A percentile compares a stretch with the other conserved stretches of the same genome.
phyloP scores from a whole-genome alignment of 2,113 vertebrate genomes.

The Hippocampus mohnikei region DNA sequence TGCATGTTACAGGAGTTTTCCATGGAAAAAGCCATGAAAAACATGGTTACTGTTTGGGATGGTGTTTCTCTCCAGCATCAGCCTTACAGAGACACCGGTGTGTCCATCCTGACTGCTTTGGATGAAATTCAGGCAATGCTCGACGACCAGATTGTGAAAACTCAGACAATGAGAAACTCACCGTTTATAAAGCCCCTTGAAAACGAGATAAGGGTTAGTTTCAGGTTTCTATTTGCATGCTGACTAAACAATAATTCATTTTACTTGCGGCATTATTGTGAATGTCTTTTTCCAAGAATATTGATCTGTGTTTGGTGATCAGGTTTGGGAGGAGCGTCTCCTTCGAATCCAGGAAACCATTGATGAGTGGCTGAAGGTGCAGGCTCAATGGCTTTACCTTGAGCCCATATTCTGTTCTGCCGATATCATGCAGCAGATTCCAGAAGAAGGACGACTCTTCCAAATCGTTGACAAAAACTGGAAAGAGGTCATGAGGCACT shows the following conservation, averaged over 20 bases:
- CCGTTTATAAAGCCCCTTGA: constrained; percentile 92
- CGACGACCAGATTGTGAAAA: constrained; percentile 95
- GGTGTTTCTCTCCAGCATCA: constrained; percentile 76
- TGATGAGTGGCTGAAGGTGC: constrained; percentile 94
- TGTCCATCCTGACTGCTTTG: constrained; percentile 83
- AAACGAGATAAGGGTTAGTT: constrained; percentile 81
- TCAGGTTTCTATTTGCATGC: background rate
- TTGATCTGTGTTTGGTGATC: constrained; percentile 18
- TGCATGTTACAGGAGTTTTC: constrained; percentile 82
- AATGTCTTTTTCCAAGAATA: background rate
- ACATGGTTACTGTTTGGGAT: constrained; percentile 83
- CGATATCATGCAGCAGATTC: constrained; percentile 97
- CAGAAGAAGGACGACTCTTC: constrained; percentile 89
- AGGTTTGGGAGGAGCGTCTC: constrained; percentile 87
- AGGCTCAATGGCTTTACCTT: constrained; percentile 93
- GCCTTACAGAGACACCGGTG: constrained; percentile 84
- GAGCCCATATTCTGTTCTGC: constrained; percentile 94
- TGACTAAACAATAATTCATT: background rate
- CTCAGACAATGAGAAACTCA: constrained; percentile 93
- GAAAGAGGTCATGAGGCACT: constrained; percentile 89
- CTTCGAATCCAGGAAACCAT: constrained; percentile 88
- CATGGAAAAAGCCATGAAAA: constrained; percentile 86
- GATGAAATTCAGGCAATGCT: constrained; percentile 90
- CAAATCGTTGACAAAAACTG: constrained; percentile 85
- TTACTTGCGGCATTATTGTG: background rate